Conservation (phyloP, 2,888 invertebrate genomes). For the Neoitamus cyanurus region DNA sequence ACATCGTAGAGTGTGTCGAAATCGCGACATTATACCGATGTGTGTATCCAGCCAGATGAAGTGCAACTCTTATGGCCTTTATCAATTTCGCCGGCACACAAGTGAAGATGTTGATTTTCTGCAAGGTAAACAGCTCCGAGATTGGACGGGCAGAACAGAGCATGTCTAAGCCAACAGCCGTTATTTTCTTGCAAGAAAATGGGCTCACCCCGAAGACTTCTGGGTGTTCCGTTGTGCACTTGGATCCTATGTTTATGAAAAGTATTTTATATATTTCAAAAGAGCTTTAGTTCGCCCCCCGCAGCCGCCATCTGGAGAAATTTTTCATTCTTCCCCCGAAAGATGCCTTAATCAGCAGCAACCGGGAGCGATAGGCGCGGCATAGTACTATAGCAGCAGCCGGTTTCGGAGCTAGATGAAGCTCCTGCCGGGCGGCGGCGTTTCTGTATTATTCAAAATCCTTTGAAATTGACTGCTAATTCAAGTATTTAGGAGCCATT, state of each 20-base stretch:
- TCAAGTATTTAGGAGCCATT: conserved; percentile 38
- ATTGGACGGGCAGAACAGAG: not conserved
- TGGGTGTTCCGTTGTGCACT: not conserved
- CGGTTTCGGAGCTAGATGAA: not conserved
- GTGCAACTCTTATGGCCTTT: conserved; percentile 4
- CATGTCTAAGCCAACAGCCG: not conserved
- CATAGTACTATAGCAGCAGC: not conserved
- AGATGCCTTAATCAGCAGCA: conserved; percentile 13
- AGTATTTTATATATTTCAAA: conserved; percentile 13
- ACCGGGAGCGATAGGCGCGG: not conserved
- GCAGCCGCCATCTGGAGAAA: not conserved
- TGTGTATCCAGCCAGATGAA: conserved; percentile 17
- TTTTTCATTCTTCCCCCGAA: not conserved
- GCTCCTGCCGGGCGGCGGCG: not conserved
- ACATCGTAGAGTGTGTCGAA: not conserved
- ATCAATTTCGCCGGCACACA: conserved; percentile 26
- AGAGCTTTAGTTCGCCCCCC: not conserved
- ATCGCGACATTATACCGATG: not conserved
- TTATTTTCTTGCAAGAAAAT: not conserved
- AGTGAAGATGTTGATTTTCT: conserved; percentile 30
- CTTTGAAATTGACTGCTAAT: conserved; percentile 45
- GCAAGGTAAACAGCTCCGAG: conserved; percentile 5
- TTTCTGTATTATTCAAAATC: conserved; percentile 37
- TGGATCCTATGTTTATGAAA: conserved; percentile 9
- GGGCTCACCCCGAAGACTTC: not conserved